These are phyloP conservation scores for Rhodeus uyekii DNA, from an alignment of 2,797 vertebrate genomes.

Conservation along the genomic window DNA sequence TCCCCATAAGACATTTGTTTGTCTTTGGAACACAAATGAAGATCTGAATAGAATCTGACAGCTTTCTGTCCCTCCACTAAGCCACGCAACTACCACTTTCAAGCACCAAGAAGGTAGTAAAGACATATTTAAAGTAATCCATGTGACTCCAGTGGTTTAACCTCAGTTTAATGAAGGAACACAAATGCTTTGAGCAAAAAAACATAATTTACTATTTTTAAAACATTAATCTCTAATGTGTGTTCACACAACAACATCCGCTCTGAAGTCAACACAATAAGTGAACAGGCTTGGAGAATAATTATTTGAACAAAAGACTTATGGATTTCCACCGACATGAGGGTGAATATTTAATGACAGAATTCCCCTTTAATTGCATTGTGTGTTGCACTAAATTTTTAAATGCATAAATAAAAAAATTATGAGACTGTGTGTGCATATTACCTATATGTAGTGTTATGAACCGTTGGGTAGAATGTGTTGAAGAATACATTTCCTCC, in stretches of 20 bases:
- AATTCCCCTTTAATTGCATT: neutral
- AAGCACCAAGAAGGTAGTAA: too few species aligned
- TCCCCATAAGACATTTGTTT: neutral
- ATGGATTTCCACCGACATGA: neutral
- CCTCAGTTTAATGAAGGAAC: neutral
- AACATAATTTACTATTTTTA: too few species aligned
- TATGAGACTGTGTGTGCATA: neutral
- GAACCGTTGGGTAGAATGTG: conserved; percentile 73
- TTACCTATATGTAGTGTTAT: conserved; percentile 78
- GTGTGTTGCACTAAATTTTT: neutral
- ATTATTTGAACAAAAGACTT: neutral
- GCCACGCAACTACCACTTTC: too few species aligned
- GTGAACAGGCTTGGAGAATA: neutral
- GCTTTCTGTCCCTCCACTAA: too few species aligned
- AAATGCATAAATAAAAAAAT: neutral
- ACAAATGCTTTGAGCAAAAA: neutral
- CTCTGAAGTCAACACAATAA: too few species aligned
- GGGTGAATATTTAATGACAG: neutral
- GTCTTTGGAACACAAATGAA: neutral
- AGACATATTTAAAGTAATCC: neutral
- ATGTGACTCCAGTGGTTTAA: neutral
- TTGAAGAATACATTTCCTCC: conserved; percentile 70
- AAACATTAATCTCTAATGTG: too few species aligned
- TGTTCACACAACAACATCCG: too few species aligned
- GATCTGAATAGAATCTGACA: neutral